Evolutionary conservation across 2,113 vertebrate genomes (phyloP).

Genomic region (Emydura subglobosa): DNA sequence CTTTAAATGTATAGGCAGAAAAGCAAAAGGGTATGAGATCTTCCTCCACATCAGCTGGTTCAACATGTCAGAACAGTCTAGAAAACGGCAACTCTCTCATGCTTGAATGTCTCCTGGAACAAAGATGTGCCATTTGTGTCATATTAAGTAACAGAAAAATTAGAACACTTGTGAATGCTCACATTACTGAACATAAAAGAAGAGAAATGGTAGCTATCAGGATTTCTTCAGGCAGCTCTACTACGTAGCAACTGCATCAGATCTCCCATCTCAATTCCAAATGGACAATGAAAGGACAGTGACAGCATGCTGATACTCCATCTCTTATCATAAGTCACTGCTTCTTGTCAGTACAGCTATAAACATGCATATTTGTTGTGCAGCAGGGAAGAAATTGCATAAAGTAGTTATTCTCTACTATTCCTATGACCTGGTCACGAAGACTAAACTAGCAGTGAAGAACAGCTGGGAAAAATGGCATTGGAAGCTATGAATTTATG

Average conservation of each 20-base stretch:
- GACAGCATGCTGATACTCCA: not conserved
- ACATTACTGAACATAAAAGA: not conserved
- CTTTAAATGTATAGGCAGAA: not conserved
- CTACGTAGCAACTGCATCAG: slow-evolving; percentile 4
- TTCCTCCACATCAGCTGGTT: not conserved
- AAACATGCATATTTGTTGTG: not conserved
- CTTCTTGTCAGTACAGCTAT: not conserved
- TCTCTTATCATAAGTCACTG: not conserved
- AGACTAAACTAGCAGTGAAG: not conserved
- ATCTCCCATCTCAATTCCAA: not conserved
- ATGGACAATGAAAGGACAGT: not conserved
- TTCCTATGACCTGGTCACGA: not conserved
- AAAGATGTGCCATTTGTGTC: not conserved
- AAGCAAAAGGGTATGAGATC: not conserved
- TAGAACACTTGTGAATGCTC: not conserved
- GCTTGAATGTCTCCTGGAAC: not conserved
- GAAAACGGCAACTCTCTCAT: not conserved
- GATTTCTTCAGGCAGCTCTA: not conserved
- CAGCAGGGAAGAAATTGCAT: not conserved
- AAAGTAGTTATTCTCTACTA: not conserved
- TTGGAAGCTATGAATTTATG: not conserved
- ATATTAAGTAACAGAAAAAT: not conserved
- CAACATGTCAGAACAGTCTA: not conserved
- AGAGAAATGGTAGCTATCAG: not conserved
- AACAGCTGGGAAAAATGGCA: not conserved